Conservation (phyloP, 1,140 invertebrate genomes). For the Neodiprion pinetum region DNA sequence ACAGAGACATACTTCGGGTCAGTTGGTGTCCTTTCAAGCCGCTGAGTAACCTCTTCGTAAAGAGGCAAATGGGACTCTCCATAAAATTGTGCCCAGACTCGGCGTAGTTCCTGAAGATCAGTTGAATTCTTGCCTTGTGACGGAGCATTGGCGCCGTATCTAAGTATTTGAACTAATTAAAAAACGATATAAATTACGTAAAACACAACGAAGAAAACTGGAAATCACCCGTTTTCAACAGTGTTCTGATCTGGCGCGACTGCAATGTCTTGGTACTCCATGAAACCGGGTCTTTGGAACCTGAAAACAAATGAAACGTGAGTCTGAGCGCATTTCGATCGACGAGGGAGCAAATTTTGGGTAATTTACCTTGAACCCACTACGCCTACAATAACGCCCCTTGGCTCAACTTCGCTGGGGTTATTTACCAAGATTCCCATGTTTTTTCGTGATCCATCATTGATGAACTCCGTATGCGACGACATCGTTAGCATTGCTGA, state of each 20-base stretch:
- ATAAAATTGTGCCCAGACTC: background rate
- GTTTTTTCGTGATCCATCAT: constrained; percentile 68
- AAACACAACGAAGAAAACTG: too few relatives aligned
- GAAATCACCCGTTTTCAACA: constrained; percentile 55
- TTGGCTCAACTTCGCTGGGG: constrained; percentile 46
- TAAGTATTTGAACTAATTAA: too few relatives aligned
- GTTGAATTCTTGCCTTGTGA: background rate
- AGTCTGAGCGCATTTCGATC: background rate
- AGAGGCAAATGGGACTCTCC: background rate
- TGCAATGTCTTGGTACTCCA: constrained; percentile 68
- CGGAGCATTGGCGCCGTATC: too few relatives aligned
- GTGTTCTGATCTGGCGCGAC: constrained; percentile 62
- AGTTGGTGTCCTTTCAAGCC: constrained; percentile 42
- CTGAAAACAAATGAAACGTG: constrained; percentile 32
- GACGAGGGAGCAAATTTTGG: background rate
- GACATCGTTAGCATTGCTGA: constrained; percentile 69
- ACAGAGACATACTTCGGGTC: constrained; percentile 39
- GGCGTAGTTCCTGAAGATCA: constrained; percentile 1
- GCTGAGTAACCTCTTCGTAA: constrained; percentile 12
- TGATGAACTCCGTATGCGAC: constrained; percentile 69
- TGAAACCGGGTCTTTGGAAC: constrained; percentile 56
- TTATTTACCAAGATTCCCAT: constrained; percentile 56
- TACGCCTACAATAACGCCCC: constrained; percentile 56
- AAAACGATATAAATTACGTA: too few relatives aligned
- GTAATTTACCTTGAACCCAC: constrained; percentile 46